Conservation (phyloP, 2,888 invertebrate species). For the Spilosoma lubricipeda region DNA sequence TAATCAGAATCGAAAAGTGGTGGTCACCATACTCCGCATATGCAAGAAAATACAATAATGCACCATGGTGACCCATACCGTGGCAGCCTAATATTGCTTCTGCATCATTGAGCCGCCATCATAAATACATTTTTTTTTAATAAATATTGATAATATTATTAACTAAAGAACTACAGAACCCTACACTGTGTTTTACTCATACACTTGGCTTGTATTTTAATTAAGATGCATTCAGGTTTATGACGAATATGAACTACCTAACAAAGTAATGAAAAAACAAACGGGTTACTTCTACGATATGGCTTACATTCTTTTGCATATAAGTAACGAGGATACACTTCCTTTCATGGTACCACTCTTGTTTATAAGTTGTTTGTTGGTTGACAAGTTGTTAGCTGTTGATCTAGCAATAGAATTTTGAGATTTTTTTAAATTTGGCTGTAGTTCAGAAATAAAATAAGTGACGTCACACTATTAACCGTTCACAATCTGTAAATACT, state of each 20-base stretch:
- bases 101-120: no score
- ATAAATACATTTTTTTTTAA: no score
- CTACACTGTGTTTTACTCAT: not conserved
- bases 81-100: no score
- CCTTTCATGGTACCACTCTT: not conserved
- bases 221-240: not conserved
- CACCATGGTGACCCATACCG: no score
- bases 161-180: not conserved
- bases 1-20: no score
- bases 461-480: no score
- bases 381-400: not conserved
- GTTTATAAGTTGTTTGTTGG: not conserved
- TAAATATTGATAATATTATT: no score
- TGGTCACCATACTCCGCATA: no score
- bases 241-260: not conserved
- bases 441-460: no score
- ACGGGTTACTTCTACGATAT: not conserved
- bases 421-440: not conserved
- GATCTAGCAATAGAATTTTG: not conserved
- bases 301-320: not conserved
- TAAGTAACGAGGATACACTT: not conserved
- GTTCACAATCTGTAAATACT: no score
- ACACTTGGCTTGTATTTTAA: not conserved
- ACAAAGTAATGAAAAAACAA: not conserved
- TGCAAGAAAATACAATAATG: no score